A percentile compares a stretch with the other conserved stretches of the same genome.
Conservation (phyloP, 2,113 vertebrate species). For the Seriola dumerili region DNA sequence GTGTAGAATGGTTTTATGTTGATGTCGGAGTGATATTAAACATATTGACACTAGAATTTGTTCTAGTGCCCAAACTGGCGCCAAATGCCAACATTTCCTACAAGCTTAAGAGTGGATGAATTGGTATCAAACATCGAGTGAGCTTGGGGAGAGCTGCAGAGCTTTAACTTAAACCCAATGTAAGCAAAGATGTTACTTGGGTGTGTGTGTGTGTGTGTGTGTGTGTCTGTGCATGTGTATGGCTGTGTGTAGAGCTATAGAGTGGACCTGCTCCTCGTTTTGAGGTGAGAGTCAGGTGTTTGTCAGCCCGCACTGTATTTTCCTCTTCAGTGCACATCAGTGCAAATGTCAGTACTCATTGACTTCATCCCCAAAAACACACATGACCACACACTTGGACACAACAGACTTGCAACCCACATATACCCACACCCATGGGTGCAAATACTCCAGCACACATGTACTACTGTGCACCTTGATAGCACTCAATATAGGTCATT, state of each 20-base stretch:
- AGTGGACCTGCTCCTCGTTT: constrained; percentile 39
- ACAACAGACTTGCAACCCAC: neutral
- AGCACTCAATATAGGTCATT: neutral
- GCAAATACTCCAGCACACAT: neutral
- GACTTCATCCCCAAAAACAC: constrained; percentile 51
- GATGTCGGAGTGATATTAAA: neutral
- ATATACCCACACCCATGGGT: neutral
- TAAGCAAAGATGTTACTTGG: neutral
- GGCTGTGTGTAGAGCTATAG: neutral
- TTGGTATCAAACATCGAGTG: neutral
- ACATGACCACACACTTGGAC: constrained; percentile 21
- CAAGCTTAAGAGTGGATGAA: neutral
- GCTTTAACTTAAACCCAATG: neutral
- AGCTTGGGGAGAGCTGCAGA: neutral
- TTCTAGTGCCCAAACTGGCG: neutral
- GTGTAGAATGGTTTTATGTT: neutral
- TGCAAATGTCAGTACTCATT: constrained; percentile 74
- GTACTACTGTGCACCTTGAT: neutral
- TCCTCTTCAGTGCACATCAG: constrained; percentile 75
- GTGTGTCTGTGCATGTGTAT: neutral
- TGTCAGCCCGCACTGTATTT: constrained; percentile 58
- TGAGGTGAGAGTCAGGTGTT: constrained; percentile 67
- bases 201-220: neutral
- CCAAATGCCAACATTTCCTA: neutral
- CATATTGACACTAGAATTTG: constrained; percentile 4